Conservation (phyloP, 2,113 vertebrate genomes). For the Melanotaenia duboulayi region DNA sequence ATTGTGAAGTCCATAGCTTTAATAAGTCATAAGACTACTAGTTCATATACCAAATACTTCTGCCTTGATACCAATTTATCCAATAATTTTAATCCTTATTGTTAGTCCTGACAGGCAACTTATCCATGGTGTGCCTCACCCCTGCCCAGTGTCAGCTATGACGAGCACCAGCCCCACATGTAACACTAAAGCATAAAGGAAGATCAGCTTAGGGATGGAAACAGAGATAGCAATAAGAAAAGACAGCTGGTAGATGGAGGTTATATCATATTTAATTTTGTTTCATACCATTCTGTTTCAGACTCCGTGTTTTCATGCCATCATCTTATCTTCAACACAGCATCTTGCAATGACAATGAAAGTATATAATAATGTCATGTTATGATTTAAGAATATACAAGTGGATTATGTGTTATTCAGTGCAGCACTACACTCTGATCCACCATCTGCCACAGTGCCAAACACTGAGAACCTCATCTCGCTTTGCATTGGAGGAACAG, state of each 20-base stretch:
- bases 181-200: not conserved
- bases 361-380: slow-evolving; percentile 30
- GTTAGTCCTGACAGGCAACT: not conserved
- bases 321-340: slow-evolving; percentile 8
- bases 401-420: slow-evolving; percentile 45
- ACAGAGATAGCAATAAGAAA: not conserved
- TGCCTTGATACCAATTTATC: too few relatives aligned
- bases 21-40: too few relatives aligned
- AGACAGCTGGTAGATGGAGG: not conserved
- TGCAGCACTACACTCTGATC: slow-evolving; percentile 27
- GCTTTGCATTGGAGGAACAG: slow-evolving; percentile 21
- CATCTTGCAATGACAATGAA: slow-evolving; percentile 39
- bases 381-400: slow-evolving; percentile 48
- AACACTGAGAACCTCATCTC: slow-evolving; percentile 29
- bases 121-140: not conserved
- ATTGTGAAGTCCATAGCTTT: too few relatives aligned
- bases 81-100: too few relatives aligned
- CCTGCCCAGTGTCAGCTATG: not conserved
- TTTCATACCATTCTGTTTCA: slow-evolving; percentile 3
- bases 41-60: too few relatives aligned
- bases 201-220: not conserved
- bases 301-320: slow-evolving; percentile 10
- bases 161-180: not conserved
- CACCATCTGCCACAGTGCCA: slow-evolving; percentile 38
- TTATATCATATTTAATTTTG: slow-evolving; percentile 2